Evolutionary conservation across 2,797 vertebrate species (phyloP).

Genomic region (Pipistrellus pipistrellus): DNA sequence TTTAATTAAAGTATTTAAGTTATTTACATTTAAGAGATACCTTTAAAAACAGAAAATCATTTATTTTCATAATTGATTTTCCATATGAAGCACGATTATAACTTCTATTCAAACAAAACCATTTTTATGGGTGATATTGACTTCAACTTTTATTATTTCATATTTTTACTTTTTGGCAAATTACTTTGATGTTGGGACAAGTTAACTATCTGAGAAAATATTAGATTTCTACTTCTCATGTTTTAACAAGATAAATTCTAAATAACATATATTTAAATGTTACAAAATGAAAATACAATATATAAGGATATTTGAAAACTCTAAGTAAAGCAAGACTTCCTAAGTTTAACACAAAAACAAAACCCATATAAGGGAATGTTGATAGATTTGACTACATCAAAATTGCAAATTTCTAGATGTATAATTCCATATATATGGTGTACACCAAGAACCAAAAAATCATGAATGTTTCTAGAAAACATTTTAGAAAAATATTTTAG

Average conservation of each 20-base stretch:
- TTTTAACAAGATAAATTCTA: slow-evolving; percentile 59
- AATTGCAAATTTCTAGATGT: slow-evolving; percentile 43
- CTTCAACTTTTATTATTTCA: slow-evolving; percentile 25
- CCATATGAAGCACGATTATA: slow-evolving; percentile 5
- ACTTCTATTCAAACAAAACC: slow-evolving; percentile 24
- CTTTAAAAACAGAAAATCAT: slow-evolving; percentile 39
- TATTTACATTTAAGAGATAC: background rate
- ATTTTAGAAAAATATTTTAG: slow-evolving; percentile 4
- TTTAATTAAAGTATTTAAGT: too few species aligned
- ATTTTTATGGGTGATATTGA: slow-evolving; percentile 25
- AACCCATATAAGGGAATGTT: slow-evolving; percentile 13
- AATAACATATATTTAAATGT: slow-evolving; percentile 47
- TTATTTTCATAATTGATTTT: slow-evolving; percentile 58
- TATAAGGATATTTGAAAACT: slow-evolving; percentile 17
- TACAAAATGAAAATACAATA: slow-evolving; percentile 36
- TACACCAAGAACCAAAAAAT: background rate
- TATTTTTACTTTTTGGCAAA: slow-evolving; percentile 55
- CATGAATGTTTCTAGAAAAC: background rate
- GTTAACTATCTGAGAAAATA: slow-evolving; percentile 30
- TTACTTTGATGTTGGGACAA: background rate
- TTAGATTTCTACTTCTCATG: background rate
- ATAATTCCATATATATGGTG: background rate
- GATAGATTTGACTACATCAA: slow-evolving; percentile 29
- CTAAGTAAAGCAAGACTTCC: background rate
- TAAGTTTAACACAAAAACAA: slow-evolving; percentile 38